phyloP scores from a whole-genome alignment of 2,797 vertebrate genomes.

The Chloroceryle amazona region DNA sequence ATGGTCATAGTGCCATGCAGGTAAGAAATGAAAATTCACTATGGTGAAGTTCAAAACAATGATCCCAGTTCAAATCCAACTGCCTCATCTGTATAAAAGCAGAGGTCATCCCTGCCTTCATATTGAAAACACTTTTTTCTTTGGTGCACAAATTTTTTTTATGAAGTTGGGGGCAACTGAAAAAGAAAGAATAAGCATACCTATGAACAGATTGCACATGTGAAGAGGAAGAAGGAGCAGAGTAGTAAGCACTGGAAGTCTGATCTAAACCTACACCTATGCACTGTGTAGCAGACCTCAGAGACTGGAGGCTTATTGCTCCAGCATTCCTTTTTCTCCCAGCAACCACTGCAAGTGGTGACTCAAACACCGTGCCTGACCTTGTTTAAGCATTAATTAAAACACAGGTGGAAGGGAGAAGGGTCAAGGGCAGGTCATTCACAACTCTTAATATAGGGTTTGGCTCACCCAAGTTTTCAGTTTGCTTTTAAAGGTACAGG shows the following conservation, averaged over 20 bases:
- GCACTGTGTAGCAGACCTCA: background rate
- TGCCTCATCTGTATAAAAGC: background rate
- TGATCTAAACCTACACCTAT: background rate
- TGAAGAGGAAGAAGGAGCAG: background rate
- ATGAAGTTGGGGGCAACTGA: background rate
- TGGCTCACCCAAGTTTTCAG: background rate
- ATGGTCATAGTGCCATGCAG: background rate
- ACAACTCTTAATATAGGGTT: background rate
- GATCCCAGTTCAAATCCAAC: background rate
- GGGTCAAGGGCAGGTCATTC: background rate
- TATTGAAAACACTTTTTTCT: background rate
- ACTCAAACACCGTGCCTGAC: background rate
- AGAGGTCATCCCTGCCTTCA: background rate
- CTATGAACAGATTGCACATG: background rate
- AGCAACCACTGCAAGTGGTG: background rate
- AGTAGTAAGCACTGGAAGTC: background rate
- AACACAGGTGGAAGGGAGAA: background rate
- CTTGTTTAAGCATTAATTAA: background rate
- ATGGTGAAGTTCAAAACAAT: background rate
- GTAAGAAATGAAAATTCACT: background rate
- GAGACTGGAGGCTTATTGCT: background rate
- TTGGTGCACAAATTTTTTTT: background rate
- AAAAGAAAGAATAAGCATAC: background rate
- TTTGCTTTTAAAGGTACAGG: background rate
- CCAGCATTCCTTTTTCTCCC: background rate